Percentiles rank a stretch among this genome's conserved stretches.
Evolutionary conservation across 2,888 invertebrate genomes (phyloP).

Genomic region (Drosophila fulvimacula): DNA sequence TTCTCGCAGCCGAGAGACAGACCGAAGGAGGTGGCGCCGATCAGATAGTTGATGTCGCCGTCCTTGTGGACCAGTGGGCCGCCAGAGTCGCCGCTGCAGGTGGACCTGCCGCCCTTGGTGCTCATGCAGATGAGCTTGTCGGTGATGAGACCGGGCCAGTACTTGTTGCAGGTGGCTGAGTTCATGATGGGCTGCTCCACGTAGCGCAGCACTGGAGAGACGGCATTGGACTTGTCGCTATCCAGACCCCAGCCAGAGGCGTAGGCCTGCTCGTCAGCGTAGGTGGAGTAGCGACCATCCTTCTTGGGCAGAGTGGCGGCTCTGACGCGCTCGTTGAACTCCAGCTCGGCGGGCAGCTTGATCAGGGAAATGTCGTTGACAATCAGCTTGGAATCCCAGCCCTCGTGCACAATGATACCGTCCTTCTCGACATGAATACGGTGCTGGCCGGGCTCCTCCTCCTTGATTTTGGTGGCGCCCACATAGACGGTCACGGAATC

Average conservation of each 20-base stretch:
- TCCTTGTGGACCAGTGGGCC: slow-evolving; percentile 78
- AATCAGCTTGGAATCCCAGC: slow-evolving; percentile 48
- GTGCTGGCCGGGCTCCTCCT: slow-evolving; percentile 53
- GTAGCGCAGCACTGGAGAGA: slow-evolving; percentile 61
- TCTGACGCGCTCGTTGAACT: slow-evolving; percentile 50
- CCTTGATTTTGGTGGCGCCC: slow-evolving; percentile 61
- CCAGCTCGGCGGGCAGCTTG: slow-evolving; percentile 54
- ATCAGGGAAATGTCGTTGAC: slow-evolving; percentile 77
- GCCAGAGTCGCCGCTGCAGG: slow-evolving; percentile 82
- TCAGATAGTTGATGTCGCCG: slow-evolving; percentile 69
- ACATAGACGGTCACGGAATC: slow-evolving; percentile 56
- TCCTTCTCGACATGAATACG: slow-evolving; percentile 38
- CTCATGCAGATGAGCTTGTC: slow-evolving; percentile 82
- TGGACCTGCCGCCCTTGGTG: slow-evolving; percentile 81
- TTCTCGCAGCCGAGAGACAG: slow-evolving; percentile 65
- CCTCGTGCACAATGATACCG: slow-evolving; percentile 53
- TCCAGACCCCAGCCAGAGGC: slow-evolving; percentile 81
- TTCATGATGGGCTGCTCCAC: slow-evolving; percentile 66
- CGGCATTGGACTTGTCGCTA: slow-evolving; percentile 60
- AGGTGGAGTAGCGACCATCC: slow-evolving; percentile 55
- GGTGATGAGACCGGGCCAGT: slow-evolving; percentile 52
- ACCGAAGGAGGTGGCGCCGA: slow-evolving; percentile 78
- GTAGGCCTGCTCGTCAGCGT: slow-evolving; percentile 49
- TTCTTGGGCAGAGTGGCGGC: slow-evolving; percentile 61
- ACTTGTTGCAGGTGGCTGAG: slow-evolving; percentile 54